Percentiles rank a stretch among this genome's conserved stretches.
phyloP scores from a whole-genome alignment of 1,140 invertebrate species.

The Brachionus manjavacas region DNA sequence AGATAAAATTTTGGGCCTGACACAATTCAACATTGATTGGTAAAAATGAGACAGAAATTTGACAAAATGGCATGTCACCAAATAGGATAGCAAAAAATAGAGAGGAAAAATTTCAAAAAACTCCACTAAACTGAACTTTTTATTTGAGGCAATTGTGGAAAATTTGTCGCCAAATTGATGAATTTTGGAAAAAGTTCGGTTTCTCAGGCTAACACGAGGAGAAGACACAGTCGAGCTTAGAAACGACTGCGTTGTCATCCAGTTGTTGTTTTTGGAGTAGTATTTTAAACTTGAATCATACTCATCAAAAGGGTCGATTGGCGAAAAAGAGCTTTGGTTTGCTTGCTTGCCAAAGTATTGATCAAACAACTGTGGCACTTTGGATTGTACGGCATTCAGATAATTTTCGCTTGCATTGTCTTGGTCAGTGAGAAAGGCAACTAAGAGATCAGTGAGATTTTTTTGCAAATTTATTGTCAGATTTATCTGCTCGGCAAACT shows the following conservation, averaged over 20 bases:
- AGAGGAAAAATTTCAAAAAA: conserved; percentile 20
- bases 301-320: background rate
- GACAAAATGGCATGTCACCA: background rate
- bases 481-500: background rate
- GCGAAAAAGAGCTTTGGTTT: no score
- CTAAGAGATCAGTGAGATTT: background rate
- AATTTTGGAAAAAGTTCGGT: background rate
- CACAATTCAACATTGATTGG: background rate
- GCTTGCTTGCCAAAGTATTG: background rate
- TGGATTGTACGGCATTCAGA: background rate
- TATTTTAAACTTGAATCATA: background rate
- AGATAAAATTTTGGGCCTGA: background rate
- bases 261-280: background rate
- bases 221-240: background rate
- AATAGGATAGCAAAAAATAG: conserved; percentile 17
- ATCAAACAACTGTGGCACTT: background rate
- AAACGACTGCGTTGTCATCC: background rate
- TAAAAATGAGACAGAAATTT: background rate
- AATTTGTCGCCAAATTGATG: background rate
- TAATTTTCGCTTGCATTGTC: background rate
- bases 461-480: background rate
- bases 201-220: background rate
- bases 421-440: background rate
- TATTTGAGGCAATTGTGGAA: background rate
- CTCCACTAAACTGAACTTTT: background rate